Base-by-base conservation (phyloP, 2,113 vertebrate species). In the Boulengeromyrus knoepffleri region DNA sequence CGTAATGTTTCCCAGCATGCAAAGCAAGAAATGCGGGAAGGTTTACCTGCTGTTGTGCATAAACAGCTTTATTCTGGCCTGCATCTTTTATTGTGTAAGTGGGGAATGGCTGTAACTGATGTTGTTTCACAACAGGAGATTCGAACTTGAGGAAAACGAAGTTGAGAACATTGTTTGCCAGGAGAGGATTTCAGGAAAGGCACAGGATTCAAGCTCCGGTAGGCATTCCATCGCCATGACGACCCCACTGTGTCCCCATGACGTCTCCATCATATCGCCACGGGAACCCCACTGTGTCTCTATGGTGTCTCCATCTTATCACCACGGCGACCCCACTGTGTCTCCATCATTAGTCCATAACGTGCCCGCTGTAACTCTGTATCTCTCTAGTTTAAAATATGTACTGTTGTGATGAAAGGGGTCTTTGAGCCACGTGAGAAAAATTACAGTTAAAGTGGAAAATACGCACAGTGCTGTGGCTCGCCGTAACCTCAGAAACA, bases 151-250 rank as follows among this genome's bases (percentile, higher is more conserved):
- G 27, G 0, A 96, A 93, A 24, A 90, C 74, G 89, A 58, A 95
- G 88, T 24, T 9, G 3, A 8, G 45, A n/a, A 89, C 92, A 15
- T 91, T 96, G 21, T 96, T 96, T 92, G 93, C 94, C 45, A 95
- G 95, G 88, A 92, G 90, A 62, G 94, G 93, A 91, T 90, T 89
- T 89, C 77, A 91, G 66, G 27, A 90, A 19, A 90, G 91, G 17
- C 91, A 92, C 31, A 92, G 92, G 87, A 89, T 62, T 58, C 91
- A 66, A 5, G 36, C 5, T 36, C 15, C 39, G 42, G 95, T 96
- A 93, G 91, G 95, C 66, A 62, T 31, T 24, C 52, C 2, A 66
- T 53, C 10, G 12, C 24, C 80, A 45, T 0, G 19, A 19, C 19
- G 19, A 31, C 46, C 24, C 31, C 15, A 36, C 36, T 4, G 5